Evolutionary conservation across 2,888 invertebrate genomes (phyloP).

Genomic region (Meta bourneti): DNA sequence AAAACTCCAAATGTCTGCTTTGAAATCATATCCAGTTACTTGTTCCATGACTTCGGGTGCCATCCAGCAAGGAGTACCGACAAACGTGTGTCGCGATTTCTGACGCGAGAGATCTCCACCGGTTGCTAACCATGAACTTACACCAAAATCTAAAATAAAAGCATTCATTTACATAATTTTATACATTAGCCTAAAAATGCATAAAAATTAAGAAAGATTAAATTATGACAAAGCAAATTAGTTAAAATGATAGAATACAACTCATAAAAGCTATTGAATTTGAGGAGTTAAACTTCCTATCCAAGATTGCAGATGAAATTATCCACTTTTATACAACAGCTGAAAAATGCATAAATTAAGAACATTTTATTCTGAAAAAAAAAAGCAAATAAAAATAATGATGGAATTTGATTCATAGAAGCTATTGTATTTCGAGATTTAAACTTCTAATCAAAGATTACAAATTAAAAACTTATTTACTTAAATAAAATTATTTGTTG

Average conservation of each 20-base stretch:
- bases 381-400: too few relatives aligned
- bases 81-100: constrained; percentile 97
- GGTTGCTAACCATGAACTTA: constrained; percentile 97
- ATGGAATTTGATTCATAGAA: too few relatives aligned
- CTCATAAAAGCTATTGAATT: neutral
- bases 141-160: constrained; percentile 90
- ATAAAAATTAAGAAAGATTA: neutral
- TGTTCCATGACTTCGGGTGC: constrained; percentile 99
- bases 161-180: neutral
- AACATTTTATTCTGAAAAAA: too few relatives aligned
- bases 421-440: too few relatives aligned
- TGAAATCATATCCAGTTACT: constrained; percentile 98
- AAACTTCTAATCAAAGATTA: too few relatives aligned
- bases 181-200: too few relatives aligned
- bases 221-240: neutral
- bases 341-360: neutral
- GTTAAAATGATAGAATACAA: neutral
- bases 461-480: too few relatives aligned
- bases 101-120: constrained; percentile 95
- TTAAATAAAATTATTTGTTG: too few relatives aligned
- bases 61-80: constrained; percentile 99
- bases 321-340: neutral
- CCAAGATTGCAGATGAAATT: neutral
- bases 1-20: constrained; percentile 96
- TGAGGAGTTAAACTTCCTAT: neutral